Evolutionary conservation across 2,113 vertebrate genomes (phyloP), one percentile per base, ranked within the genome.

Genomic region (Leptodactylus fuscus): DNA sequence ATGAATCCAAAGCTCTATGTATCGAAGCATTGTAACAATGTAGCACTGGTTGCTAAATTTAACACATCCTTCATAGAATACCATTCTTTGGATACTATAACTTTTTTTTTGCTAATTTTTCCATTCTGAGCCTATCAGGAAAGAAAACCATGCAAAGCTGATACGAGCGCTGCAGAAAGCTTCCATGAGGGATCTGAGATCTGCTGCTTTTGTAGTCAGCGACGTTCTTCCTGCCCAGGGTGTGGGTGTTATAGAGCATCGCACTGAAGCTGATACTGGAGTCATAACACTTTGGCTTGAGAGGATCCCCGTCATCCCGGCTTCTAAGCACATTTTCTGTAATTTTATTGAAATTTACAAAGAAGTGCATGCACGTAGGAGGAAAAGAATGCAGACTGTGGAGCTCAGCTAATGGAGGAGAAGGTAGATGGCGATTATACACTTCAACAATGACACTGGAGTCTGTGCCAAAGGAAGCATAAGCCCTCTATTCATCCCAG

Each of bases 401-500:
- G 8, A 73, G 69, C 36, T 16, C 53, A 38, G 13, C 48, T 29
- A 60, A 74, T 44, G 34, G 62, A 65, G 38, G 46, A 62, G 36
- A 4, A 83, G 71, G 82, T 58, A 76, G 62, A 58, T 32, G 60
- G 74, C 71, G 89, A 87, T 90, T 89, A 89, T 91, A 89, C 86
- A n/a, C 85, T 89, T 87, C 85, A 55, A 87, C 87, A 88, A 88
- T 89, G 87, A 89, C 88, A 88, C 76, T 83, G 87, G 65, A 83
- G 29, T 86, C 78, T 82, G 78, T 69, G 22, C 87, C 82, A 91
- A 85, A 88, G 89, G 90, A 91, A 90, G 86, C 87, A 90, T 85
- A 89, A 91, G 77, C 87, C 89, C 88, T 88, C 89, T 81, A 91
- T 90, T 91, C 87, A 90, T 90, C 90, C 89, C 86, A 87, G 44